Percentiles rank a stretch among this genome's conserved stretches.
These are phyloP conservation scores for Cephus cinctus DNA, from an alignment of 1,140 invertebrate species.

Conservation along the genomic window DNA sequence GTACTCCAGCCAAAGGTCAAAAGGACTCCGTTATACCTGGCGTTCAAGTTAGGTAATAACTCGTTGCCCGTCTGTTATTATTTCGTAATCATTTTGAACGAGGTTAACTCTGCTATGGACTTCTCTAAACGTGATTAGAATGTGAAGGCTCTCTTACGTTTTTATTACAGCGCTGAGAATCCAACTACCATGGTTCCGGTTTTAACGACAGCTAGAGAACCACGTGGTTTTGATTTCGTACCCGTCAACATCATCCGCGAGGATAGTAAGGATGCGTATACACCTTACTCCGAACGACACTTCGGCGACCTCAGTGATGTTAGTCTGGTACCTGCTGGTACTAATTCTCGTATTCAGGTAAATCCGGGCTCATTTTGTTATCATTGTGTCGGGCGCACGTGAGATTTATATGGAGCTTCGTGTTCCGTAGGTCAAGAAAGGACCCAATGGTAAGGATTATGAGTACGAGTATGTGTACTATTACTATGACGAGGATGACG, in stretches of 20 bases:
- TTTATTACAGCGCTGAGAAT: constrained; percentile 39
- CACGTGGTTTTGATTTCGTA: constrained; percentile 45
- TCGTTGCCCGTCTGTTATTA: not conserved
- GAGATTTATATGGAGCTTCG: constrained; percentile 39
- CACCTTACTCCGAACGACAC: constrained; percentile 34
- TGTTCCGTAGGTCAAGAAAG: constrained; percentile 83
- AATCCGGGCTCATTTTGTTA: not conserved
- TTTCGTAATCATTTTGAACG: too few relatives aligned
- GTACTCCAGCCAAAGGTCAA: constrained; percentile 20
- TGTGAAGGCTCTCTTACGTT: too few relatives aligned
- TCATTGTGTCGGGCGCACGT: not conserved
- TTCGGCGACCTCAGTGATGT: constrained; percentile 50
- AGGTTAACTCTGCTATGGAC: too few relatives aligned
- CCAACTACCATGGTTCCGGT: constrained; percentile 50
- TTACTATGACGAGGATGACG: constrained; percentile 82
- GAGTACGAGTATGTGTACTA: constrained; percentile 92
- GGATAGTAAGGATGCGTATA: constrained; percentile 38
- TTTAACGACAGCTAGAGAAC: constrained; percentile 44
- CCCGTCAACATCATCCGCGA: constrained; percentile 52
- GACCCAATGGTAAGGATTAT: constrained; percentile 86
- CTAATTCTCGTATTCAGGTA: constrained; percentile 51
- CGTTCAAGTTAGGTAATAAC: constrained; percentile 43
- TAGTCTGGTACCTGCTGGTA: constrained; percentile 49
- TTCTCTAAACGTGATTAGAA: constrained; percentile 10
- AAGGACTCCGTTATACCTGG: constrained; percentile 39